phyloP scores from a whole-genome alignment of 2,888 invertebrate genomes.

The Acrobeloides nanus region DNA sequence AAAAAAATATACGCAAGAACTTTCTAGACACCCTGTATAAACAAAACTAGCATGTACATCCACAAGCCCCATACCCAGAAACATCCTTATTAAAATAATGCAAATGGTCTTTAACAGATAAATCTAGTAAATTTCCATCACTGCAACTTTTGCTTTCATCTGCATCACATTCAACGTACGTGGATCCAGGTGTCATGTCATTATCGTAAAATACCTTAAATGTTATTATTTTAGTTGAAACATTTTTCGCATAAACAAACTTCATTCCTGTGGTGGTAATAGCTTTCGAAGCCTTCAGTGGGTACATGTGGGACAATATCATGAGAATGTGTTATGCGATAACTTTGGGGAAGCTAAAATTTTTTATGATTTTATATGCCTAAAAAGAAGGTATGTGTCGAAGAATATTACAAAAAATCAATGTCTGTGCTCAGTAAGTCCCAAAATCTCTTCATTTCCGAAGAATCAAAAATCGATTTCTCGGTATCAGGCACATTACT shows the following conservation, averaged over 20 bases:
- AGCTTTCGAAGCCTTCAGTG: slow-evolving; percentile 30
- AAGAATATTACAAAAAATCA: no score
- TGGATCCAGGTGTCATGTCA: slow-evolving; percentile 7
- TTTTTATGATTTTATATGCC: slow-evolving; percentile 2
- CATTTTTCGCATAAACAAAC: no score
- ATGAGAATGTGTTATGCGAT: slow-evolving; percentile 30
- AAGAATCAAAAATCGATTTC: no score
- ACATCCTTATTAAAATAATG: slow-evolving; percentile 27
- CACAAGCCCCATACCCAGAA: slow-evolving; percentile 9
- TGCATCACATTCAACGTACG: slow-evolving; percentile 9
- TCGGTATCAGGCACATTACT: no score
- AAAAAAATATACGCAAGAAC: no score
- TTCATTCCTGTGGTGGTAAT: slow-evolving; percentile 35
- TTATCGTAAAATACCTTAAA: no score
- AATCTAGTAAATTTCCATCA: slow-evolving; percentile 25
- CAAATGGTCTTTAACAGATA: slow-evolving; percentile 32
- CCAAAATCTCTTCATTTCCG: no score
- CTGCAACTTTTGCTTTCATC: slow-evolving; percentile 23
- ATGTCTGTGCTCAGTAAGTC: no score
- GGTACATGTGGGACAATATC: slow-evolving; percentile 41
- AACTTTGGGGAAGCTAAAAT: slow-evolving; percentile 24
- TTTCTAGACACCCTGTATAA: no score
- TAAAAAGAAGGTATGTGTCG: slow-evolving; percentile 13
- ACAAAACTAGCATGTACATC: no score
- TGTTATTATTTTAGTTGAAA: no score